These are phyloP conservation scores for Hydractinia echinata DNA, from an alignment of 30 jellyfish, hydroid and myxozoan species.

Conservation along the genomic window DNA sequence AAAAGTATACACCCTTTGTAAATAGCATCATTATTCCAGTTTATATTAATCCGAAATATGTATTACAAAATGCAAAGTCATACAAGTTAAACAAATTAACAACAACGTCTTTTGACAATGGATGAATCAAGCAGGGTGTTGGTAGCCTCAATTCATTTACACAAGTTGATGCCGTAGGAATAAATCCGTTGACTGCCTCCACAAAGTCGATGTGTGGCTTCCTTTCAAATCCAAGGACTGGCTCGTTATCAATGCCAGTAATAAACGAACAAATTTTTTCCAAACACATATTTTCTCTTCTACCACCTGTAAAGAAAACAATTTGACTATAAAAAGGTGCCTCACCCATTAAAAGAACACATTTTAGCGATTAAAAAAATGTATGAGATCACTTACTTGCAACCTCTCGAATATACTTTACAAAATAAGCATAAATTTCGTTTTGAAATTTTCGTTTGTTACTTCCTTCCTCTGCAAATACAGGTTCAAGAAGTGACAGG, in stretches of 20 bases:
- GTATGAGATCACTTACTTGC: constrained; percentile 33
- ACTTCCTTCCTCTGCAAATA: constrained; percentile 39
- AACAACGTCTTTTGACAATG: constrained; percentile 22
- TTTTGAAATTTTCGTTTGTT: constrained; percentile 28
- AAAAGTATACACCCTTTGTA: too few relatives aligned
- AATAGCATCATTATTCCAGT: too few relatives aligned
- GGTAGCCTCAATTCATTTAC: constrained; percentile 32
- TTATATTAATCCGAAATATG: constrained; percentile 33
- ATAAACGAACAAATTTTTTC: constrained; percentile 20
- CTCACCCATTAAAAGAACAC: too few relatives aligned
- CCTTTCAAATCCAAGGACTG: constrained; percentile 26
- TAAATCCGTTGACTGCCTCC: constrained; percentile 19
- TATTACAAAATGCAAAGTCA: too few relatives aligned
- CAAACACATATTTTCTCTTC: constrained; percentile 25
- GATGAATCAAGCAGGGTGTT: neutral
- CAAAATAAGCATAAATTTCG: constrained; percentile 27
- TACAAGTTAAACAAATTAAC: constrained; percentile 21
- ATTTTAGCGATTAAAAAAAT: too few relatives aligned
- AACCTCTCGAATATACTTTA: constrained; percentile 41
- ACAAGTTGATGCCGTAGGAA: constrained; percentile 27
- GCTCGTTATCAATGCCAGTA: constrained; percentile 40
- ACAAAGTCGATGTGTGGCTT: constrained; percentile 30
- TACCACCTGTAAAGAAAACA: too few relatives aligned
- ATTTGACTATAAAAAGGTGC: too few relatives aligned
- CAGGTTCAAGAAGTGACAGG: constrained; percentile 24